phyloP scores from a whole-genome alignment of 2,888 invertebrate genomes.

The Pimpla rufipes region DNA sequence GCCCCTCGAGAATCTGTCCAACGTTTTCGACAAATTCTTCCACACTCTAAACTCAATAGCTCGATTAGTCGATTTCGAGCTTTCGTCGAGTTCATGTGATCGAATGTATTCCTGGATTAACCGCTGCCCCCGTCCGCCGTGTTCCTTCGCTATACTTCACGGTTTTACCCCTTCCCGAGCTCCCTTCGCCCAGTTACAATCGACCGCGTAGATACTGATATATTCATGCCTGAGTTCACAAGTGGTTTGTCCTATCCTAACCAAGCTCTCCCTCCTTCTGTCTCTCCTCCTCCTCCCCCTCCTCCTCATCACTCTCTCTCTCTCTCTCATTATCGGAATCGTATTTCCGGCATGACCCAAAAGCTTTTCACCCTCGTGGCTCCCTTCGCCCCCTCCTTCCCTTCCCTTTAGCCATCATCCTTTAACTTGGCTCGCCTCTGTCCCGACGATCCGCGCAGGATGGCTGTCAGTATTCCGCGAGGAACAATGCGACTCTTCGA shows the following conservation, averaged over 20 bases:
- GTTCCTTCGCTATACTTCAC: constrained; percentile 7
- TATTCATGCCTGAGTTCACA: constrained; percentile 58
- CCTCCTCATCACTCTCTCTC: constrained; percentile 53
- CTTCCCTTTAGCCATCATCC: constrained; percentile 59
- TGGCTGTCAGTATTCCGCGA: constrained; percentile 33
- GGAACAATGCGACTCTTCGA: constrained; percentile 45
- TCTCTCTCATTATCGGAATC: constrained; percentile 75
- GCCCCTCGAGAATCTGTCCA: neutral
- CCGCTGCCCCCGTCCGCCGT: constrained; percentile 28
- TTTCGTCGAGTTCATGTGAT: constrained; percentile 25
- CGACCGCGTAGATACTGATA: constrained; percentile 58
- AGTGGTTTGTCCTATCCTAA: constrained; percentile 51
- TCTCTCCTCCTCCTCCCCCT: constrained; percentile 42
- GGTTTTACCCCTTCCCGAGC: constrained; percentile 6
- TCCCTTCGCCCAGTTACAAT: constrained; percentile 40
- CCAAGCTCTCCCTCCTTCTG: constrained; percentile 20
- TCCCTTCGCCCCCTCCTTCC: constrained; percentile 29
- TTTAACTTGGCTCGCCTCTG: constrained; percentile 15
- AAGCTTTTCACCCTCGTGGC: constrained; percentile 46
- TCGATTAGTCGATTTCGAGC: neutral
- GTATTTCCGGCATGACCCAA: constrained; percentile 73
- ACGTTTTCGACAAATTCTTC: neutral
- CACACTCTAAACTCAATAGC: neutral
- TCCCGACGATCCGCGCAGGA: constrained; percentile 16
- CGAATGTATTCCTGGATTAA: constrained; percentile 56